Base-by-base conservation (phyloP, 2,797 vertebrate genomes). In the Mormyrus proboscirostris region DNA sequence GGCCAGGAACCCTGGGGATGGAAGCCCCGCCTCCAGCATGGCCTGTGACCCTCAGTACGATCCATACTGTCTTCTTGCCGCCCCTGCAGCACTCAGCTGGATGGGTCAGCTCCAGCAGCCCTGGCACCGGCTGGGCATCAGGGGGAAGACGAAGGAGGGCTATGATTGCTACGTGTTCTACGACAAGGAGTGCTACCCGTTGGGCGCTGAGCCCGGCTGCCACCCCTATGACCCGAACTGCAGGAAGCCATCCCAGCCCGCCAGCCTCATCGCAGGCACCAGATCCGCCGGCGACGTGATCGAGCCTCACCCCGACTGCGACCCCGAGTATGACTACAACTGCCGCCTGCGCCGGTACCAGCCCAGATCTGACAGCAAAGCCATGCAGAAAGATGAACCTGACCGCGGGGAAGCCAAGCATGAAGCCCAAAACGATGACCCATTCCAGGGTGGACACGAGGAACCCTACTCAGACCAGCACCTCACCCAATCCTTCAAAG, bases 91-190 rank as follows among this genome's bases (percentile, higher is more conserved):
- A 51, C 93, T 95, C 62, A 93, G 93, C 91, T 94, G 90, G 55
- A 91, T 94, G 0, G 69, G 91, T 89, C 90, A 94, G 73, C 95
- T 95, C 91, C 93, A 94, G 92, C 95, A 96, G 95, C 94, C 94
- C 33, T 94, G 94, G 91, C 93, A 94, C 93, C 91, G 91, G 89
- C 94, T 96, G 0, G 95, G 95, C 3, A 59, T 95, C 91, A 93
- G 16, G 0, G 96, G 96, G 85, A 96, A 95, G 94, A 96, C 96
- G 90, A 95, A 94, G 92, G 96, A 96, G n/a, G 96, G 96, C 91
- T 19, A 96, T 55, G 94, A 96, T 93, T 96, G 96, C 93, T 96
- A 93, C 89, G 91, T 96, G 93, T 94, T 94, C 93, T 96, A 96
- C 89, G 96, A 96, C 92, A 94, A 95, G 91, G 96, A 95, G 91